Percentiles rank a stretch among this genome's conserved stretches.
Conservation (phyloP, 2,797 vertebrate species). For the Rousettus madagascariensis region DNA sequence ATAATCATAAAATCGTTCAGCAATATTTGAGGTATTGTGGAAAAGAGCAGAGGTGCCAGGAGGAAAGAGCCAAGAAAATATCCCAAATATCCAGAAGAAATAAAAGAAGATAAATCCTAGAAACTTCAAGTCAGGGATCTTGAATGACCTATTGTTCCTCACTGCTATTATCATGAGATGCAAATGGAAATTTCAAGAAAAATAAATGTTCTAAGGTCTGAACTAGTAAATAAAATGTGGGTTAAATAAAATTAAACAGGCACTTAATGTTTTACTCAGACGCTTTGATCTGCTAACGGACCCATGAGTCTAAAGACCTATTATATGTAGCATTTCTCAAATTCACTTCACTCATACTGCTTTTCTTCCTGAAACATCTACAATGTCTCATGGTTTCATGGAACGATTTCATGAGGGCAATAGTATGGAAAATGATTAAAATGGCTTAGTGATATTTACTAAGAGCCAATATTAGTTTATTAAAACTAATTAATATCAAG, state of each 20-base stretch:
- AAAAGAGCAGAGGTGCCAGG: background rate
- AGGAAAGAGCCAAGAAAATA: background rate
- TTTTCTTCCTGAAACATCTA: background rate
- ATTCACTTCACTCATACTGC: background rate
- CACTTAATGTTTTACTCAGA: background rate
- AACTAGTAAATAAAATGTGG: background rate
- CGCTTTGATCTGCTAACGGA: background rate
- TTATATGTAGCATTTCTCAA: background rate
- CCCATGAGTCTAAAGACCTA: background rate
- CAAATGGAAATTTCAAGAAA: background rate
- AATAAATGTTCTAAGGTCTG: background rate
- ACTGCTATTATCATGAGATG: background rate
- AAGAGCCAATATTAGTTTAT: background rate
- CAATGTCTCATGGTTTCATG: background rate
- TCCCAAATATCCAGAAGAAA: background rate
- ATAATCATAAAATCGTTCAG: background rate
- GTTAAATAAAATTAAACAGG: background rate
- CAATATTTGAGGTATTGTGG: background rate
- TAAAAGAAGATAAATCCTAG: background rate
- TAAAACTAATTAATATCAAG: background rate
- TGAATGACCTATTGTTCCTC: background rate
- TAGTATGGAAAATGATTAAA: background rate
- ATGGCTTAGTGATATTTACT: background rate
- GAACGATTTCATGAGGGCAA: background rate
- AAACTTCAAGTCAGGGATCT: background rate